Conservation (phyloP, 2,113 vertebrate species). For the Halichoerus grypus region DNA sequence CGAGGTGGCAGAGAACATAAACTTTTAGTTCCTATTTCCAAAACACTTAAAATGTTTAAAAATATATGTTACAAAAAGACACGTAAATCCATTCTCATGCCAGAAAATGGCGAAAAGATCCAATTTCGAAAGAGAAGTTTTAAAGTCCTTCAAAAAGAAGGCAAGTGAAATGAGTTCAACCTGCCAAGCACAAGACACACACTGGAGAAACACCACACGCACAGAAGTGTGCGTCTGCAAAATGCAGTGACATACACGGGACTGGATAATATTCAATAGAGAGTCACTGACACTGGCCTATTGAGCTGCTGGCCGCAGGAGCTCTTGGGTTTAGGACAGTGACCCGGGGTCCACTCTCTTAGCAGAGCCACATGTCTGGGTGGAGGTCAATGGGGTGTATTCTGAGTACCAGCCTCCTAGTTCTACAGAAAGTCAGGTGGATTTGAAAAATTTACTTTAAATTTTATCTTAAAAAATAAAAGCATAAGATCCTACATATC, state of each 20-base stretch:
- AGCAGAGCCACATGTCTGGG: not conserved
- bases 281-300: not conserved
- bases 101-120: not conserved
- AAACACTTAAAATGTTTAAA: not conserved
- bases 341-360: not conserved
- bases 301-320: not conserved
- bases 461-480: not conserved
- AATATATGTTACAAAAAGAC: not conserved
- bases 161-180: not conserved
- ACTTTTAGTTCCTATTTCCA: not conserved
- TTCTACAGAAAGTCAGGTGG: not conserved
- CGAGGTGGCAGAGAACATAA: not conserved
- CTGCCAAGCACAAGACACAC: not conserved
- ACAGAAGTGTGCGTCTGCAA: not conserved
- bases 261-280: not conserved
- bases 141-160: not conserved
- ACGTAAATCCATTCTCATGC: not conserved
- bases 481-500: not conserved
- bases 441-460: not conserved
- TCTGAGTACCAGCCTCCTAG: not conserved
- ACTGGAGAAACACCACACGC: not conserved
- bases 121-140: not conserved
- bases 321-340: not conserved
- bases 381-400: not conserved
- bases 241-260: not conserved